Base-by-base conservation (phyloP, 2,888 invertebrate genomes). In the Druceiella hillmani region DNA sequence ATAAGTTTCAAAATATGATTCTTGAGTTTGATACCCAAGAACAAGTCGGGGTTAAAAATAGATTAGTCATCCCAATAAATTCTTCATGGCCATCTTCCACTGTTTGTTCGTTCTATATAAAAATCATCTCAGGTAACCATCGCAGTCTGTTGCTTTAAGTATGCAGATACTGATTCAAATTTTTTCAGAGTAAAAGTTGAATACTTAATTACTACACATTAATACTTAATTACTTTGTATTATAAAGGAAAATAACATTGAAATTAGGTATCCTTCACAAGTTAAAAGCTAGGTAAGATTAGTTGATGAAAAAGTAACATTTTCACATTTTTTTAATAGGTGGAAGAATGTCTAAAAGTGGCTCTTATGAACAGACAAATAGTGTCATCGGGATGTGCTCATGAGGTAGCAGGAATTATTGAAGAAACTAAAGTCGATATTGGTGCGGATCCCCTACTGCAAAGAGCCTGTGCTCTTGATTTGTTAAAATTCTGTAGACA, bases 371-470 rank as follows among this genome's bases (percentile, higher is more conserved):
- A 78, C 50, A 83, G 81, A 47, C 76, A 78, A 56, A 83, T 89
- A 35, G 78, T 80, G 44, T 82, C 83, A 17, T 76, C 78, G 5
- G 81, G 81, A 48, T 93, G 93, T 58, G 79, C 82, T 28, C 68
- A 83, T 43, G 92, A 94, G 68, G 83, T 98, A 12, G 90, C 90
- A 0, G 82, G 85, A 51, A 75, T 94, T 43, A 88, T 97, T 47
- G 87, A 90, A 53, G 88, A 90, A 58, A 83, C 87, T 1, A 83
- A 87, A 57, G 88, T 92, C 1, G 98, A 99, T 61, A 92, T 99
- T 45, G 89, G 97, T 50, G 88, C 91, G 2, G 98, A 99, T 69
- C 95, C 95, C 0, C 63, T 92, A 31, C 66, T 99, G 40, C 88
- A 93, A 59, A 76, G 84, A 45, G 87, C 91, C 0, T 99, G 98